Evolutionary conservation across 2,888 invertebrate genomes (phyloP).

Genomic region (Calliphora vomitoria): DNA sequence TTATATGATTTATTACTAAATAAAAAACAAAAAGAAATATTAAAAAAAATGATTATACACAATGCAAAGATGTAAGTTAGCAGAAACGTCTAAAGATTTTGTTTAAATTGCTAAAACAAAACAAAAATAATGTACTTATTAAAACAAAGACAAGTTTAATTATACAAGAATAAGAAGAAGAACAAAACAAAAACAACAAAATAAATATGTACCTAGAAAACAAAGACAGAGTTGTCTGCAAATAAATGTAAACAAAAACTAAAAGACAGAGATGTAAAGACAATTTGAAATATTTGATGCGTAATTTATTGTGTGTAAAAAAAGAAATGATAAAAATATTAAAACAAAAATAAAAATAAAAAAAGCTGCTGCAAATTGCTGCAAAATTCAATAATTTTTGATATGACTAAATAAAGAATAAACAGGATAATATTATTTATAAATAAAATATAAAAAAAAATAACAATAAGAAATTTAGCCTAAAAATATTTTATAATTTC

Average conservation of each 20-base stretch:
- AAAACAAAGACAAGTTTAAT: constrained; percentile 12
- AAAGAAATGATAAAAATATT: not conserved
- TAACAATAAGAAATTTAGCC: constrained; percentile 55
- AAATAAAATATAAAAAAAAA: constrained; percentile 10
- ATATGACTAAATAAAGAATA: constrained; percentile 58
- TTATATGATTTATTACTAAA: constrained; percentile 35
- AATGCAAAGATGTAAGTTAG: constrained; percentile 15
- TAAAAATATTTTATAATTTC: constrained; percentile 61
- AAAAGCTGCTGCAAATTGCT: constrained; percentile 63
- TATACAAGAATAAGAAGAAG: not conserved
- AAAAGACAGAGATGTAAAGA: constrained; percentile 19
- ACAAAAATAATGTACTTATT: not conserved
- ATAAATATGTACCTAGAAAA: constrained; percentile 59
- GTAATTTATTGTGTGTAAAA: constrained; percentile 45
- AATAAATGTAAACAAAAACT: constrained; percentile 1
- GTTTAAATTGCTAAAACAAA: constrained; percentile 2
- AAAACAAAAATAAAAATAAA: not conserved
- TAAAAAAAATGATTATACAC: not conserved
- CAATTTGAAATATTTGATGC: constrained; percentile 26
- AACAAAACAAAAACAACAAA: not conserved
- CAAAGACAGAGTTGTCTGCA: constrained; percentile 28
- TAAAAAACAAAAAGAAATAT: not conserved
- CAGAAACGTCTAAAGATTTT: not conserved
- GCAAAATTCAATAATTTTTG: constrained; percentile 70
- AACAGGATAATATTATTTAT: constrained; percentile 51